Percentiles rank a stretch among this genome's conserved stretches.
Conservation (phyloP, 2,113 vertebrate species). For the Tachysurus fulvidraco region DNA sequence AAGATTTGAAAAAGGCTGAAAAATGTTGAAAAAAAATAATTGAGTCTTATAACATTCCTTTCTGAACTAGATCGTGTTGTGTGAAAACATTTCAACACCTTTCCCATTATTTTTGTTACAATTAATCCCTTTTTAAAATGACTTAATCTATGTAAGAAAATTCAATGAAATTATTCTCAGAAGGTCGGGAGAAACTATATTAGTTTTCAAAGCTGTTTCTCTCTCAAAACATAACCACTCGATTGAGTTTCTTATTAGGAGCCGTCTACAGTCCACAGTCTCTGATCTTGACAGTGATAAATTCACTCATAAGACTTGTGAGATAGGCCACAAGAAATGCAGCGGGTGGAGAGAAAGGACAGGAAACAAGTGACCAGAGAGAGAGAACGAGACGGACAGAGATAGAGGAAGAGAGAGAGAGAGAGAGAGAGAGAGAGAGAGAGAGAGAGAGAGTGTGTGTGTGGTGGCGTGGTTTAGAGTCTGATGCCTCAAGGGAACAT, state of each 20-base stretch:
- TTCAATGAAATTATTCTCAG: not conserved
- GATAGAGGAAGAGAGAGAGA: not conserved
- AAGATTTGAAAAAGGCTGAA: too few species aligned
- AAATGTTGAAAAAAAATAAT: too few species aligned
- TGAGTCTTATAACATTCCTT: too few species aligned
- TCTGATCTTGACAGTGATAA: slow-evolving; percentile 31
- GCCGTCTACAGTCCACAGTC: slow-evolving; percentile 1
- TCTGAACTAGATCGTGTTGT: not conserved
- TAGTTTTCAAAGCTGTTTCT: not conserved
- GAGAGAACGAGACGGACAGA: slow-evolving; percentile 24
- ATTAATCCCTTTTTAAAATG: not conserved
- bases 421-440: too few species aligned
- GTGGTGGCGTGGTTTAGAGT: slow-evolving; percentile 27
- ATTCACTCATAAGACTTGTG: slow-evolving; percentile 47
- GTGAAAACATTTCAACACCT: not conserved
- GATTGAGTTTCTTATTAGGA: not conserved
- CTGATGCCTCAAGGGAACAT: slow-evolving; percentile 23
- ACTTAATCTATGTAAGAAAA: not conserved
- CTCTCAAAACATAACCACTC: not conserved
- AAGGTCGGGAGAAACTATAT: not conserved
- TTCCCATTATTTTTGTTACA: not conserved
- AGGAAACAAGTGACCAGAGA: slow-evolving; percentile 54
- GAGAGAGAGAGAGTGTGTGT: slow-evolving; percentile 8
- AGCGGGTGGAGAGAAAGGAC: slow-evolving; percentile 26
- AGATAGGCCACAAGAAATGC: slow-evolving; percentile 23